These are phyloP conservation scores for Tiaroga cobitis DNA, from an alignment of 2,797 vertebrate species.

Conservation along the genomic window DNA sequence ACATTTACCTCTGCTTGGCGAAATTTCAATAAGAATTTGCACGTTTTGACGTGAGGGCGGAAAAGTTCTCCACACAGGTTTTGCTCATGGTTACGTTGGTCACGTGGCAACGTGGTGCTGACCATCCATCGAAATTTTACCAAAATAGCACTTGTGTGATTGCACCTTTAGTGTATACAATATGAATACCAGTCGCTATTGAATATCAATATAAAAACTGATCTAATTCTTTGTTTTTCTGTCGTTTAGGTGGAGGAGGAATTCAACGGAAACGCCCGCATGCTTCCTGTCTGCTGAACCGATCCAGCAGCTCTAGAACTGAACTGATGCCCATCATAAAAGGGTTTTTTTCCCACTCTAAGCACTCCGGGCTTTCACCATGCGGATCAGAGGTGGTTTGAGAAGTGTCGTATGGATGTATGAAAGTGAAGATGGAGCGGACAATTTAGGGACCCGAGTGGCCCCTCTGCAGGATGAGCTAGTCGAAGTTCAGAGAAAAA, in stretches of 20 bases:
- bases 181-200: neutral
- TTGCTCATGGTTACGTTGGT: too few relatives aligned
- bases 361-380: constrained; percentile 58
- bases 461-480: neutral
- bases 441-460: neutral
- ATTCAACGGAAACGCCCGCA: constrained; percentile 67
- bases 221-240: neutral
- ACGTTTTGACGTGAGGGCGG: rapidly evolving
- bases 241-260: constrained; percentile 81
- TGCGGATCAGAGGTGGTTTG: constrained; percentile 12
- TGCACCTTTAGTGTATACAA: neutral
- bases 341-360: constrained; percentile 50
- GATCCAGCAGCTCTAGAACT: constrained; percentile 9
- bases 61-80: neutral
- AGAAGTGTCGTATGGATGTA: neutral
- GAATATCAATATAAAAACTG: neutral
- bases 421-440: neutral
- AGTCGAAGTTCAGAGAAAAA: constrained; percentile 26
- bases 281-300: constrained; percentile 79
- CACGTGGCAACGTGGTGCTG: neutral
- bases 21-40: neutral
- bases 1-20: neutral
- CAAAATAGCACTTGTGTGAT: neutral
- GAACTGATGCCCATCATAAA: constrained; percentile 49
- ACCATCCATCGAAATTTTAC: neutral